Conservation (phyloP, 35 echinoderm and acorn worm species). For the Strongylocentrotus purpuratus region DNA sequence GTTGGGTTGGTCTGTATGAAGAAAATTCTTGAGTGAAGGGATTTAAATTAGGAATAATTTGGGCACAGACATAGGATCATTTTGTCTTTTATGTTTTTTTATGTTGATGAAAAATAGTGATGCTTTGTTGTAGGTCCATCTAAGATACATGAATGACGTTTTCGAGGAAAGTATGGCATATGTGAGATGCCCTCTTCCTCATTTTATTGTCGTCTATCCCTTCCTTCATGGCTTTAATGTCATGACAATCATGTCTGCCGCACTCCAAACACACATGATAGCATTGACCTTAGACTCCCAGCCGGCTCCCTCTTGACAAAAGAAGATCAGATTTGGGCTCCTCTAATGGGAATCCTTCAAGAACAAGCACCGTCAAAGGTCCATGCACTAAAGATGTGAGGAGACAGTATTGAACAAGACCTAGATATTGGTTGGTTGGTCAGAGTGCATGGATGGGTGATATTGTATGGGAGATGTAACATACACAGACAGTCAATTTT, state of each 20-base stretch:
- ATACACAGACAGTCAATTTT: not conserved
- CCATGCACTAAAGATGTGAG: not conserved
- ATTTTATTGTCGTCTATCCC: not conserved
- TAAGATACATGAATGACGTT: no score
- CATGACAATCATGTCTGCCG: not conserved
- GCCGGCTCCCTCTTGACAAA: not conserved
- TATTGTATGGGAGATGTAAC: not conserved
- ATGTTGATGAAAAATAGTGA: no score
- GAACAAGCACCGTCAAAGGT: not conserved
- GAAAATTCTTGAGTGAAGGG: no score
- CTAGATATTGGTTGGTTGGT: not conserved
- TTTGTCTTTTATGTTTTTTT: no score
- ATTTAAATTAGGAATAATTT: no score
- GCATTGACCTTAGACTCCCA: not conserved
- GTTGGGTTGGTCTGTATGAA: no score
- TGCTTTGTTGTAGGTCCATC: no score
- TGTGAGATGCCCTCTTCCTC: not conserved
- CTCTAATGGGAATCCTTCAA: not conserved
- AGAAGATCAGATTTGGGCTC: not conserved
- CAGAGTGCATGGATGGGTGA: not conserved
- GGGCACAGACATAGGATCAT: no score
- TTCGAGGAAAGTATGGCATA: not conserved
- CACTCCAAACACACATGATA: conserved; percentile 1
- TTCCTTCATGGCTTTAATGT: not conserved
- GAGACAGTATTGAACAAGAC: not conserved